Evolutionary conservation across 92 coral and sea anemone species (phyloP).

Genomic region (Epizoanthus rinbou): DNA sequence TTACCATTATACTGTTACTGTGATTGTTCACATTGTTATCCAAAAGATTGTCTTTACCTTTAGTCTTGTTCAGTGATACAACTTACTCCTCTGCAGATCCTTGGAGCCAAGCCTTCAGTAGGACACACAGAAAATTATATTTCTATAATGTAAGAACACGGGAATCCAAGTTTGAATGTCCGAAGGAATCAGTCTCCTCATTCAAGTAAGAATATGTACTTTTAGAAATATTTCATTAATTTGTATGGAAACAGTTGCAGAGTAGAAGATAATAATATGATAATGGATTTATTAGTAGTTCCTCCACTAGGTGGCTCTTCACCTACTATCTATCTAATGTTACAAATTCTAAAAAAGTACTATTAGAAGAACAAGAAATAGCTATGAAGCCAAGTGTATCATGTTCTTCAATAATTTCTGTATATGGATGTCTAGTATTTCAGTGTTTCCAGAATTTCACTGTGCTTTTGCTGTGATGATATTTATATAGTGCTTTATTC

Average conservation of each 20-base stretch:
- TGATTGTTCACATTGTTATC: background rate
- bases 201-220: conserved; percentile 72
- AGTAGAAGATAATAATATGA: no score
- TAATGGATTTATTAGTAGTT: no score
- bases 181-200: conserved; percentile 81
- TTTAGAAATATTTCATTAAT: background rate
- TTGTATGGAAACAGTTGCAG: background rate
- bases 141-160: conserved; percentile 83
- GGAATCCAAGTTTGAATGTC: conserved; percentile 79
- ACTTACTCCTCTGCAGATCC: conserved; percentile 65
- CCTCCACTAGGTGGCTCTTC: no score
- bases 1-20: background rate
- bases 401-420: no score
- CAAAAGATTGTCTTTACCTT: background rate
- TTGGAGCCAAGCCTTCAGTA: conserved; percentile 90
- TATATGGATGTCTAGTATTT: no score
- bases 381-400: no score
- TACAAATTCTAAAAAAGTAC: no score
- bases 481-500: no score
- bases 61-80: background rate
- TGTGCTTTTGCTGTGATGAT: no score
- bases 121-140: conserved; percentile 75
- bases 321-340: no score
- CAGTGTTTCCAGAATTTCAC: no score
- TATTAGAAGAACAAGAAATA: no score